Percentiles rank a stretch among this genome's conserved stretches.
These are phyloP conservation scores for Syndactyla subalaris DNA, from an alignment of 2,797 vertebrate genomes.

Conservation along the genomic window DNA sequence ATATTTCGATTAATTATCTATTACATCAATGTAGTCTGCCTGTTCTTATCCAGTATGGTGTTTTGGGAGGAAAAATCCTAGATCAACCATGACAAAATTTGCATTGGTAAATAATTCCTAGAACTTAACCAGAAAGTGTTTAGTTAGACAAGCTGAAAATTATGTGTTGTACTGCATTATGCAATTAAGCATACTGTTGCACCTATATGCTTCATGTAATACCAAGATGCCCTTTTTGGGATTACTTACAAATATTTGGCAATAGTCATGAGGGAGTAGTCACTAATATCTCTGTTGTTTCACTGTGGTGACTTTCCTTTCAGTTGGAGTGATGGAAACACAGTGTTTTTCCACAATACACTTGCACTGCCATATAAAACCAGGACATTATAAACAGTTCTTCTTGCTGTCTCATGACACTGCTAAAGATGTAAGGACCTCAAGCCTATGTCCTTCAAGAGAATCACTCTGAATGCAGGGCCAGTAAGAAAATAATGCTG, in stretches of 20 bases:
- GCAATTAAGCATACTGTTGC: not conserved
- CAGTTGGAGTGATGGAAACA: not conserved
- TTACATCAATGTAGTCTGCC: not conserved
- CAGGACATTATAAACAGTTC: not conserved
- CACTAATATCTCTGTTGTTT: not conserved
- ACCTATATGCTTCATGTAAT: not conserved
- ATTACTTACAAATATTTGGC: not conserved
- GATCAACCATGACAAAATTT: not conserved
- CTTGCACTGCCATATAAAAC: not conserved
- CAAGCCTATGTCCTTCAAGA: not conserved
- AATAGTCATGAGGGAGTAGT: fast-evolving
- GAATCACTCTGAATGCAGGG: not conserved
- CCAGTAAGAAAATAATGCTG: constrained; percentile 13
- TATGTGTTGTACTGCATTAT: not conserved
- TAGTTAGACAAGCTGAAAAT: not conserved
- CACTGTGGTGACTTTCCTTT: not conserved
- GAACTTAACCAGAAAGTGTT: not conserved
- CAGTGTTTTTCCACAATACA: not conserved
- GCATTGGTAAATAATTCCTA: not conserved
- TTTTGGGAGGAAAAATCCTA: not conserved
- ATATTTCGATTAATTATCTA: not conserved
- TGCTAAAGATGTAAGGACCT: not conserved
- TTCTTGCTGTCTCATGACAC: not conserved
- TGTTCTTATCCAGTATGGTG: not conserved
- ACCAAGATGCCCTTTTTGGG: not conserved